A percentile compares a stretch with the other conserved stretches of the same genome.
phyloP scores from a whole-genome alignment of 2,888 invertebrate genomes.

The Noctua comes region DNA sequence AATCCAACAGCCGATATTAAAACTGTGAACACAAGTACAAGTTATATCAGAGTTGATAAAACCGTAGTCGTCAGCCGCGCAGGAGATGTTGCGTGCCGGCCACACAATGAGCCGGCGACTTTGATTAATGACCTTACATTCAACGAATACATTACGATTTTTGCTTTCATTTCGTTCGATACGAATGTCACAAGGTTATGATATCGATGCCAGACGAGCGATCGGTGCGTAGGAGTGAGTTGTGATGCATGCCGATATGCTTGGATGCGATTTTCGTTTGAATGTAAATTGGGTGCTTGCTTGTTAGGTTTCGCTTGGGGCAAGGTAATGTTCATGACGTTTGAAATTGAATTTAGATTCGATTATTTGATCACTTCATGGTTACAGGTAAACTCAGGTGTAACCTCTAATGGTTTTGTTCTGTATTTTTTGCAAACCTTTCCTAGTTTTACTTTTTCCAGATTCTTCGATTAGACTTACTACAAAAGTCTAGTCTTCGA shows the following conservation, averaged over 20 bases:
- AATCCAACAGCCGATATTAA: conserved; percentile 50
- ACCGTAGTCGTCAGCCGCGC: conserved; percentile 78
- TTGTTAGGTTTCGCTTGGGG: conserved; percentile 28
- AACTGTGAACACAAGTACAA: conserved; percentile 69
- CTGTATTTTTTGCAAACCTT: not conserved
- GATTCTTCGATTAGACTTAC: not conserved
- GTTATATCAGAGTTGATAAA: conserved; percentile 82
- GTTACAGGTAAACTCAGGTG: too few species aligned
- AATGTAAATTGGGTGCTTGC: conserved; percentile 45
- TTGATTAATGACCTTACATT: conserved; percentile 89
- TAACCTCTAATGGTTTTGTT: not conserved
- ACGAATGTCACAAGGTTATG: conserved; percentile 90
- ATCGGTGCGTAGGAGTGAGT: conserved; percentile 71
- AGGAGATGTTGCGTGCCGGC: conserved; percentile 86
- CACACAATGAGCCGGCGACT: conserved; percentile 89
- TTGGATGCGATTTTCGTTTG: conserved; percentile 61
- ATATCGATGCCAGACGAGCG: conserved; percentile 83
- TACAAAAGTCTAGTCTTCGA: not conserved
- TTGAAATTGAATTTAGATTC: conserved; percentile 29
- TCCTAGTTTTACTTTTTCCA: not conserved
- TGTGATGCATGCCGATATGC: conserved; percentile 56
- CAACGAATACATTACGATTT: conserved; percentile 90
- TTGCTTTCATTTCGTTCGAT: conserved; percentile 89
- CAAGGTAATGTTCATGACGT: conserved; percentile 10
- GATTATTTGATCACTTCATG: not conserved